These are phyloP conservation scores for Phoenicopterus ruber DNA, from an alignment of 2,113 vertebrate species.

Conservation along the genomic window DNA sequence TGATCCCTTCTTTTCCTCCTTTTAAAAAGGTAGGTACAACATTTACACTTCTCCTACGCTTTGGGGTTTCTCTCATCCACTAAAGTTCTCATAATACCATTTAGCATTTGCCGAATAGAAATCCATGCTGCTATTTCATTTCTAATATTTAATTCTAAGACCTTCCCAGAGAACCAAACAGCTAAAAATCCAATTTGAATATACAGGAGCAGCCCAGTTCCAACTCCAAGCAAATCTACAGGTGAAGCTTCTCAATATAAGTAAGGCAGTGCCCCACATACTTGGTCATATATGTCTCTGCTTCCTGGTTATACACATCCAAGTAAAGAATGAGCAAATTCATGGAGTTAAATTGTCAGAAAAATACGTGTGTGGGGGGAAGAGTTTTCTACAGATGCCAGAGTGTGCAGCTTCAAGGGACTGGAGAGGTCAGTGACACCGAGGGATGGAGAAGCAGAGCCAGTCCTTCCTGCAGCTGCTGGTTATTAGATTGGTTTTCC, in stretches of 20 bases:
- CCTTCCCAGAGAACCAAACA: neutral
- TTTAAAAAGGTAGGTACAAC: neutral
- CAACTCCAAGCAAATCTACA: neutral
- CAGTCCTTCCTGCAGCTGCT: neutral
- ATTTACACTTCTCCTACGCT: neutral
- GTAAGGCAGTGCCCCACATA: neutral
- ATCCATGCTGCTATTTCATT: neutral
- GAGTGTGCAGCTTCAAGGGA: neutral
- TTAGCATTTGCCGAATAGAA: neutral
- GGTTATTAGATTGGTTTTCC: neutral
- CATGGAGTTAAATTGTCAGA: neutral
- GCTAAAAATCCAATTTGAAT: neutral
- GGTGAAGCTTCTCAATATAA: neutral
- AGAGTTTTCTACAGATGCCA: neutral
- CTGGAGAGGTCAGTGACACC: neutral
- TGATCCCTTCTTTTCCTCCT: neutral
- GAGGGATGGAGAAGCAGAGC: neutral
- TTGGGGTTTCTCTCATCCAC: neutral
- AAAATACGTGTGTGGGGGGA: neutral
- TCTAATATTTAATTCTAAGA: neutral
- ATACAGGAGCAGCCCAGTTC: neutral
- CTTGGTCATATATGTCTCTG: accelerated
- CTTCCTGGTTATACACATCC: neutral
- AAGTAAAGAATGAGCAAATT: neutral
- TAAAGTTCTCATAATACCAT: neutral